Percentiles rank a stretch among this genome's conserved stretches.
These are phyloP conservation scores for Diarsia rubi DNA, from an alignment of 2,888 invertebrate genomes.

Conservation along the genomic window DNA sequence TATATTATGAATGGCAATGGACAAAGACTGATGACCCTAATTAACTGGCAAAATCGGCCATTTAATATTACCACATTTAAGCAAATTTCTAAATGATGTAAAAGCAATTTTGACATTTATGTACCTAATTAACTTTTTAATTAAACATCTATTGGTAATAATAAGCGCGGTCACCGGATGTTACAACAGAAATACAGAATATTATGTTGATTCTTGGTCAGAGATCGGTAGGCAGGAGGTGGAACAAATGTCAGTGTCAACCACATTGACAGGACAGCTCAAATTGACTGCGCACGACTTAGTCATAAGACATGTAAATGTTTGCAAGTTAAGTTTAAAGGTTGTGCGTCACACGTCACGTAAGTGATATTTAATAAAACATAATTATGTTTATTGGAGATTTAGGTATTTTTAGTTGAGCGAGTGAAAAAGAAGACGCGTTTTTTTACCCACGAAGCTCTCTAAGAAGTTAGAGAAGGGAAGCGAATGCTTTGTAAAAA, in stretches of 20 bases:
- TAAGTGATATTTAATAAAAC: background rate
- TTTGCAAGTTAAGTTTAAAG: conserved; percentile 23
- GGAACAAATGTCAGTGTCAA: conserved; percentile 65
- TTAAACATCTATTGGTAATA: conserved; percentile 44
- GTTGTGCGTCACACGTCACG: background rate
- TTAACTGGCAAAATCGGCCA: conserved; percentile 16
- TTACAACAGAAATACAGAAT: conserved; percentile 53
- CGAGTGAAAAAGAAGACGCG: background rate
- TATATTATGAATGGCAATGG: conserved; percentile 3
- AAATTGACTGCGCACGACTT: conserved; percentile 68
- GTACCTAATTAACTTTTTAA: conserved; percentile 54
- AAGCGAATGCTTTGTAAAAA: no score
- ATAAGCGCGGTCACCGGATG: conserved; percentile 51
- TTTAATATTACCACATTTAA: conserved; percentile 26
- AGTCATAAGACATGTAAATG: conserved; percentile 31
- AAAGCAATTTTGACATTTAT: conserved; percentile 56
- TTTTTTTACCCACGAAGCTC: no score
- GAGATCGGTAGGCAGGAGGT: conserved; percentile 25
- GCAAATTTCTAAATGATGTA: conserved; percentile 40
- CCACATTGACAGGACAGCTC: conserved; percentile 62
- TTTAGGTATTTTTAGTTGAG: background rate
- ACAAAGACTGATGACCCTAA: conserved; percentile 5
- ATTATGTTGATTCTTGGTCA: conserved; percentile 26
- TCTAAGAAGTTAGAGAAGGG: no score
- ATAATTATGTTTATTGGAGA: background rate